These are phyloP conservation scores for Hirtodrosophila histrioides DNA, from an alignment of 2,888 invertebrate genomes.

Conservation along the genomic window DNA sequence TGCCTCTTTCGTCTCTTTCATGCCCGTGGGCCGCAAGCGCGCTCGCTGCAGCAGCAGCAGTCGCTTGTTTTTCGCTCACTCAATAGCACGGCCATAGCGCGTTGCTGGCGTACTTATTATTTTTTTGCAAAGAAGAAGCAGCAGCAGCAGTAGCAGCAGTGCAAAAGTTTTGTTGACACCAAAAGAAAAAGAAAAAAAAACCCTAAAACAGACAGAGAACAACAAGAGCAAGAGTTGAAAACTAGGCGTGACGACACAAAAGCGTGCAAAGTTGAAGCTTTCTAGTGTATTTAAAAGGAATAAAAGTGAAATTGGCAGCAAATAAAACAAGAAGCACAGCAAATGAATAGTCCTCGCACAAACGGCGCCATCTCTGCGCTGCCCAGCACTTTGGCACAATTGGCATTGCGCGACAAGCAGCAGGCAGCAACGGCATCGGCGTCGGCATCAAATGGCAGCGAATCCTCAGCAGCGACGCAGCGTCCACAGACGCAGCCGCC, in stretches of 20 bases:
- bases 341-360: conserved; percentile 81
- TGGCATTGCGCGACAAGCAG: conserved; percentile 81
- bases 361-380: conserved; percentile 76
- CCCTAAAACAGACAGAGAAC: conserved; percentile 41
- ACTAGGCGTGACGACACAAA: conserved; percentile 54
- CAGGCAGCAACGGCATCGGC: conserved; percentile 75
- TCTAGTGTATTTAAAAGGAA: conserved; percentile 25
- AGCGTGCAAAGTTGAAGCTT: conserved; percentile 39
- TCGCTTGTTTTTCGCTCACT: conserved; percentile 70
- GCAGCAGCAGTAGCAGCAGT: conserved; percentile 47
- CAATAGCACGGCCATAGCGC: conserved; percentile 62
- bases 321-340: conserved; percentile 23
- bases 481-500: conserved; percentile 75
- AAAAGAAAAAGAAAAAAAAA: conserved; percentile 42
- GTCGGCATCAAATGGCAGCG: conserved; percentile 62
- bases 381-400: conserved; percentile 78
- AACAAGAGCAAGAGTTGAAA: conserved; percentile 40
- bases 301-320: conserved; percentile 47
- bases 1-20: conserved; percentile 60
- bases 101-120: conserved; percentile 57
- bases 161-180: conserved; percentile 70
- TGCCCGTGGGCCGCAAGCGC: conserved; percentile 46
- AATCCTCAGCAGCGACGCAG: conserved; percentile 54
- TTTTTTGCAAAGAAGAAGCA: conserved; percentile 55
- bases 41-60: conserved; percentile 53